Evolutionary conservation across 2,797 vertebrate genomes (phyloP), one percentile per base, ranked within the genome.

Genomic region (Bradypodion pumilum): DNA sequence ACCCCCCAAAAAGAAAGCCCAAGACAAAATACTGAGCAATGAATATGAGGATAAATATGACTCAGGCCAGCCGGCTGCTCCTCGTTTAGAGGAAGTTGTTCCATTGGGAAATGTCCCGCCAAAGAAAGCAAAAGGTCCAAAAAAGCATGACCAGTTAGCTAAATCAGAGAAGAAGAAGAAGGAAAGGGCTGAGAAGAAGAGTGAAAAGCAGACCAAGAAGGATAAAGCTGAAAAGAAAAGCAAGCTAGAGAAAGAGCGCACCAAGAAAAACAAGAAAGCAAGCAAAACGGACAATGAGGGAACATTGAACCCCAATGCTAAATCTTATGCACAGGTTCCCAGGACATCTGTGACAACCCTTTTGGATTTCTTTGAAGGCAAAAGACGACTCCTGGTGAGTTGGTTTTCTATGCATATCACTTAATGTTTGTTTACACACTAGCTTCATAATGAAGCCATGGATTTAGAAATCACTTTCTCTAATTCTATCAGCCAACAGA

Each of bases 301-400:
- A 40, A 96, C 95, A 88, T 93, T 96, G 2, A 98, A 98, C 80
- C 94, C 97, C 72, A 95, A 96, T 1, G 95, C 97, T 80, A 98
- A 95, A 88, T 95, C 95, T 29, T 92, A 95, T 44, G 65, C 95
- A 1, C 94, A 90, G 37, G 83, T 88, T 29, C 93, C 96, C 1
- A 97, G 93, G 85, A 96, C 96, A 92, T 92, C 96, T 0, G 95
- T 97, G 92, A 88, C 93, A 0, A 95, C 96, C 77, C 97, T 99
- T 88, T 92, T 99, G 94, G 96, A 97, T 68, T 97, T 98, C 93
- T 99, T 99, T 93, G 98, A 99, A 94, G 98, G 96, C 95, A 97
- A 97, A 93, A 97, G 99, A 85, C 95, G 99, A 16, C 96, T 99
- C 70, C 95, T 99, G 89, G 98, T 99, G 95, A 99, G 98, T 97